Base-by-base conservation (phyloP, 2,888 invertebrate species). In the Abscondita cerata region DNA sequence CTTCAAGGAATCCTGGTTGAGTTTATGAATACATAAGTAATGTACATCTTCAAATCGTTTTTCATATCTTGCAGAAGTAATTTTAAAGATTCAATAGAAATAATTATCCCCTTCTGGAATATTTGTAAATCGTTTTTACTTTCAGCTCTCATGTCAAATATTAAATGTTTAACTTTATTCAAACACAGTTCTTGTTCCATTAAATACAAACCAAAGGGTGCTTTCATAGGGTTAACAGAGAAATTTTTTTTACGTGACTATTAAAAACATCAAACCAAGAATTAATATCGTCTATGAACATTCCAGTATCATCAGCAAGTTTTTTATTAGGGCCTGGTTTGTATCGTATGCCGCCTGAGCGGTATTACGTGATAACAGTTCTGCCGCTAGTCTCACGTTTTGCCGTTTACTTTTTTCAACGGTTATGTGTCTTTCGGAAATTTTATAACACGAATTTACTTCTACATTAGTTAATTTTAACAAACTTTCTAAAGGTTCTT, bases 201-300 rank as follows among this genome's bases (percentile, higher is more conserved):
- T 19, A 55, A 16, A 40, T 59, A 1, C 2, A 11, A n/a, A 9
- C 63, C 59, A 56, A 56, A 64, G 11, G 56, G 15, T n/a, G 9
- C 40, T 36, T 56, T 64, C 19, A 31, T 31, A 6, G 31, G 31
- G n/a, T n/a, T n/a, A n/a, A n/a, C n/a, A n/a, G n/a, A n/a, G n/a
- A n/a, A n/a, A n/a, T n/a, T 31, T 5, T 9, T 31, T 31, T 31
- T 31, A 9, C 40, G 36, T 65, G 62, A 4, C 47, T 53, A 47
- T 70, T 68, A 33, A 65, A 50, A 8, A 71, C 20, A 36, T 68
- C 67, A 41, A 66, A 69, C 70, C 70, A 71, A 6, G 15, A 34
- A 54, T 67, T 68, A 4, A 68, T 57, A 15, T 52, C 9, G 20
- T 69, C 65, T 6, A 71, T 56, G 48, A 69, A 70, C n/a, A 61